phyloP scores from a whole-genome alignment of 2,888 invertebrate genomes.

The Callyntrura guangdongensis region DNA sequence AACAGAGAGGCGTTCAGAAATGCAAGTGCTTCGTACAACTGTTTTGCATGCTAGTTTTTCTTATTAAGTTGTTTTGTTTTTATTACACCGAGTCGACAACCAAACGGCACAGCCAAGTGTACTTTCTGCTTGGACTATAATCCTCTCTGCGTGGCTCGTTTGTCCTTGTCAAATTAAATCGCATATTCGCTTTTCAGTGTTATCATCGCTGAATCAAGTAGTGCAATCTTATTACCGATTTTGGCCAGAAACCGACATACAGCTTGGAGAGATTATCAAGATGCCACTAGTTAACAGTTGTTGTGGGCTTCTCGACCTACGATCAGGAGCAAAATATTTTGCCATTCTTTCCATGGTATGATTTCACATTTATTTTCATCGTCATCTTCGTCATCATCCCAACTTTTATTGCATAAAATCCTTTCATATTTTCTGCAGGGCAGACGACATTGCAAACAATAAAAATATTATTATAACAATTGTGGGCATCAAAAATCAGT shows the following conservation, averaged over 20 bases:
- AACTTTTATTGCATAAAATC: not conserved
- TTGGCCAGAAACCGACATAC: constrained; percentile 11
- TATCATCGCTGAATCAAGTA: not conserved
- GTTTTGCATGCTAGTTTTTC: too few relatives aligned
- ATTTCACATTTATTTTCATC: not conserved
- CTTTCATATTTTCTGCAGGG: not conserved
- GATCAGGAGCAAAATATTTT: constrained; percentile 83
- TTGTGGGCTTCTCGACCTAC: constrained; percentile 82
- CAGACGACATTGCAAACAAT: not conserved
- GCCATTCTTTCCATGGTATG: constrained; percentile 84
- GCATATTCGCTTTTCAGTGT: not conserved
- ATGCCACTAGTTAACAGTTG: constrained; percentile 84
- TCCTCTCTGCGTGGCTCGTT: not conserved
- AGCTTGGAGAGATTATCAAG: constrained; percentile 51
- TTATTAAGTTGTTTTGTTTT: too few relatives aligned
- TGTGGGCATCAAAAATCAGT: not conserved
- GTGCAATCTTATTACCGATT: not conserved
- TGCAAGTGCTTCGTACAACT: too few relatives aligned
- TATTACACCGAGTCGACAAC: too few relatives aligned
- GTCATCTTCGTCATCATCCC: not conserved
- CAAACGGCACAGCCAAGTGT: not conserved
- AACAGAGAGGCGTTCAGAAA: too few relatives aligned
- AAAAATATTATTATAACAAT: not conserved
- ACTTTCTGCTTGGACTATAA: not conserved
- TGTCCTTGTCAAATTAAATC: constrained; percentile 11